Conservation (phyloP, 2,888 invertebrate species). For the Bombyx huttoni region DNA sequence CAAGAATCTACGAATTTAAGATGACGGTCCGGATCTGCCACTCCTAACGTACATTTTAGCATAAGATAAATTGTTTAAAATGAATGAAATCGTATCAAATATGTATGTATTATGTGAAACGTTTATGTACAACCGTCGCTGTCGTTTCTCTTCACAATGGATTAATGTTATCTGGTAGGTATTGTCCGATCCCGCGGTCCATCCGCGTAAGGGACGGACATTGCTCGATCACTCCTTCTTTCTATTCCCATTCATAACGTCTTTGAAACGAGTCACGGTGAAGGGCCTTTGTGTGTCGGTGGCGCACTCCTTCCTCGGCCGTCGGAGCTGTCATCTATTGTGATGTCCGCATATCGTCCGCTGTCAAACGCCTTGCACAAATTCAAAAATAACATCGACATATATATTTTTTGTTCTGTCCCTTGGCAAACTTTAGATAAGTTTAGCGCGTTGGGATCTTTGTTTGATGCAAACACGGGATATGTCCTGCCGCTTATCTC, state of each 20-base stretch:
- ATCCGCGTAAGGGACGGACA: constrained; percentile 26
- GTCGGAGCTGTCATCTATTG: constrained; percentile 59
- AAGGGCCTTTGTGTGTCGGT: constrained; percentile 35
- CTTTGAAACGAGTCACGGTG: constrained; percentile 49
- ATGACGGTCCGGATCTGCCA: neutral
- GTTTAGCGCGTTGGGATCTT: constrained; percentile 54
- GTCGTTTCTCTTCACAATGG: constrained; percentile 28
- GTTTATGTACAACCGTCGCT: constrained; percentile 6
- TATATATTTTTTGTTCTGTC: constrained; percentile 46
- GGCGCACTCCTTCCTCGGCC: constrained; percentile 45
- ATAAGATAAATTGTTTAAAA: neutral
- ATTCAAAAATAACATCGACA: constrained; percentile 67
- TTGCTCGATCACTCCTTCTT: constrained; percentile 66
- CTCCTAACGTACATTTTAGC: neutral
- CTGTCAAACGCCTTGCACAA: constrained; percentile 71
- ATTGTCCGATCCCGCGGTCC: constrained; percentile 20
- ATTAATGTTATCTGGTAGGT: constrained; percentile 33
- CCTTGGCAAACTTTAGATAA: constrained; percentile 66
- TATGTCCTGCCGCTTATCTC: constrained; percentile 57
- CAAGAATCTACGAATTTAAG: neutral
- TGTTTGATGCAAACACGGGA: constrained; percentile 65
- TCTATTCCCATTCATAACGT: constrained; percentile 59
- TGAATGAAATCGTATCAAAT: neutral
- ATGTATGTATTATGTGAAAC: constrained; percentile 5
- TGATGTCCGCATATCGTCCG: constrained; percentile 44